Evolutionary conservation across 30 jellyfish, hydroid and myxozoan species (phyloP).

Genomic region (Hydra vulgaris): DNA sequence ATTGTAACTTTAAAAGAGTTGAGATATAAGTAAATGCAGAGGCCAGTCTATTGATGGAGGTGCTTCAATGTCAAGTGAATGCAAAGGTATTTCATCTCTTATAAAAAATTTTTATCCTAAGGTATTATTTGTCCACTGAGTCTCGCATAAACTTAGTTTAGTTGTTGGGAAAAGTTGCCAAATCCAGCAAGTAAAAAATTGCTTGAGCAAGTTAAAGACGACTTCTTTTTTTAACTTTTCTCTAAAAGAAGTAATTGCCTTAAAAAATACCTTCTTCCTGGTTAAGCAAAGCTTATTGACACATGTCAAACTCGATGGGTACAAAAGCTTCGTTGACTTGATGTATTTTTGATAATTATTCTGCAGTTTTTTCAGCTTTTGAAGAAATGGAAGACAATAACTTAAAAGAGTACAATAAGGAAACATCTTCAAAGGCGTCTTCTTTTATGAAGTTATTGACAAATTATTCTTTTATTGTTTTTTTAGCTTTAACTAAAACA

Average conservation of each 20-base stretch:
- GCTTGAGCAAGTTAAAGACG: background rate
- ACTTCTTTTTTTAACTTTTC: constrained; percentile 9
- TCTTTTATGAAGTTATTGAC: constrained; percentile 15
- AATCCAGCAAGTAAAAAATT: constrained; percentile 5
- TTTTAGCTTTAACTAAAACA: background rate
- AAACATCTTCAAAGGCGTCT: constrained; percentile 26
- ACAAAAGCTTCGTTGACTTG: constrained; percentile 40
- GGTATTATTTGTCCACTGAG: constrained; percentile 41
- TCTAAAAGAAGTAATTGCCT: constrained; percentile 20
- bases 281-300: constrained; percentile 15
- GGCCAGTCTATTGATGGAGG: constrained; percentile 60
- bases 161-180: no score
- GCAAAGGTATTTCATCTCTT: constrained; percentile 34
- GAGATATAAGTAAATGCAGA: constrained; percentile 27
- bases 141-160: constrained; percentile 30
- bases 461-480: background rate
- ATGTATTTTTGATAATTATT: constrained; percentile 24
- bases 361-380: constrained; percentile 21
- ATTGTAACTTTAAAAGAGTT: constrained; percentile 21
- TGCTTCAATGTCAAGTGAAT: constrained; percentile 28
- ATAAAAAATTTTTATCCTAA: constrained; percentile 20
- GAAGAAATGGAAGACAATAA: constrained; percentile 28
- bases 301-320: constrained; percentile 40
- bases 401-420: constrained; percentile 21
- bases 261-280: constrained; percentile 4